Percentiles rank a stretch among this genome's conserved stretches.
Evolutionary conservation across 2,797 vertebrate genomes (phyloP).

Genomic region (Anomalospiza imberbis): DNA sequence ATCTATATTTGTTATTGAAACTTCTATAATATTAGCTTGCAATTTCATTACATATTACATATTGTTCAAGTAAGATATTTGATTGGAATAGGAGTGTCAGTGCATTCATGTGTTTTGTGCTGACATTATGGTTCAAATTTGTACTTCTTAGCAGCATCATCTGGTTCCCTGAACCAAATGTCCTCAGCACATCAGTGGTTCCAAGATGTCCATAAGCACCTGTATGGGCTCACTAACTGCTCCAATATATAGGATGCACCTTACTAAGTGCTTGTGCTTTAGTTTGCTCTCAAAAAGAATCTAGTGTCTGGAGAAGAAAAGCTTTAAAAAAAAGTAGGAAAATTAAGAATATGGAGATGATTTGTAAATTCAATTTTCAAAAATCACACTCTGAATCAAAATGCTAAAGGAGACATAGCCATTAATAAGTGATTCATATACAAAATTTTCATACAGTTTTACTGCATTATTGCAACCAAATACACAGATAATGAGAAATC

Average conservation of each 20-base stretch:
- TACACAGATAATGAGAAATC: background rate
- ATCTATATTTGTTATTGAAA: background rate
- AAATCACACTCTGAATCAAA: background rate
- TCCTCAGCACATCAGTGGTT: background rate
- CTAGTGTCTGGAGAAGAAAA: background rate
- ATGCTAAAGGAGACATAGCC: background rate
- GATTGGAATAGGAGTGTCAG: background rate
- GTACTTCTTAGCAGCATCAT: background rate
- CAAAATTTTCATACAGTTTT: background rate
- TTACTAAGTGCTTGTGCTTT: background rate
- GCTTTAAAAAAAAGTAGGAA: background rate
- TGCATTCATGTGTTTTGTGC: background rate
- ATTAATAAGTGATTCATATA: background rate
- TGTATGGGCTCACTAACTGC: background rate
- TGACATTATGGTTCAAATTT: background rate
- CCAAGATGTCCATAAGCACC: background rate
- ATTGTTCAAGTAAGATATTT: background rate
- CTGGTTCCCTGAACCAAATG: background rate
- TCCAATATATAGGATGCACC: fast-evolving
- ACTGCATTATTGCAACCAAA: background rate
- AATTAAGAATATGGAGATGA: background rate
- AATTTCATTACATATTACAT: background rate
- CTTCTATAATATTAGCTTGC: background rate
- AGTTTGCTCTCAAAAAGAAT: background rate
- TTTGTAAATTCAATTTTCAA: background rate